phyloP scores from a whole-genome alignment of 2,113 vertebrate species.

The Chascanopsetta lugubris region DNA sequence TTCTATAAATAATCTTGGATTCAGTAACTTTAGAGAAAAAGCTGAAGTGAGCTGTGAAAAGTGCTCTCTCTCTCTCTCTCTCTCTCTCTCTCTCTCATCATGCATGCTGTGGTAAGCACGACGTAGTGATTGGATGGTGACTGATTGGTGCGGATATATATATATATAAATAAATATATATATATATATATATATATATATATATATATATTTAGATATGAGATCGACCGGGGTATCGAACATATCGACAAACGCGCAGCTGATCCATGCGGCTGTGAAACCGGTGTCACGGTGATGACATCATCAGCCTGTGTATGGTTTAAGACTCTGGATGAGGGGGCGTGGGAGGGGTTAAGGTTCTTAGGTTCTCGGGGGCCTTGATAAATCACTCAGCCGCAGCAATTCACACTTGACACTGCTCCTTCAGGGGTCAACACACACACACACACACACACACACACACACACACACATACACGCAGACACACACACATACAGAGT shows the following conservation, averaged over 20 bases:
- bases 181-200: background rate
- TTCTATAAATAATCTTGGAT: background rate
- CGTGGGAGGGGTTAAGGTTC: background rate
- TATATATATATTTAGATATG: background rate
- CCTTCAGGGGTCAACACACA: background rate
- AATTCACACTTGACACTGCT: background rate
- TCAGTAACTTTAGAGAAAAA: background rate
- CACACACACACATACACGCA: too few relatives aligned
- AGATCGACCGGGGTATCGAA: background rate
- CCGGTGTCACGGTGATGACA: background rate
- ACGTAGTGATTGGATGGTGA: background rate
- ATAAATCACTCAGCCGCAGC: background rate
- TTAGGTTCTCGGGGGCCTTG: too few relatives aligned
- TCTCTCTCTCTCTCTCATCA: background rate
- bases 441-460: too few relatives aligned
- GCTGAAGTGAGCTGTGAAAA: background rate
- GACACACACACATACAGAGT: background rate
- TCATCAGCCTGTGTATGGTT: background rate
- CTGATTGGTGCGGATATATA: background rate
- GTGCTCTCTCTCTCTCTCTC: background rate
- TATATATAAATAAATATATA: background rate
- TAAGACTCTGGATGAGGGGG: background rate
- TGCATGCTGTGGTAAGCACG: background rate
- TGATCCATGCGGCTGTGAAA: background rate
- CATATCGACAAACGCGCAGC: background rate